Evolutionary conservation across 2,113 vertebrate species (phyloP), one percentile per base, ranked within the genome.

Genomic region (Columba livia): DNA sequence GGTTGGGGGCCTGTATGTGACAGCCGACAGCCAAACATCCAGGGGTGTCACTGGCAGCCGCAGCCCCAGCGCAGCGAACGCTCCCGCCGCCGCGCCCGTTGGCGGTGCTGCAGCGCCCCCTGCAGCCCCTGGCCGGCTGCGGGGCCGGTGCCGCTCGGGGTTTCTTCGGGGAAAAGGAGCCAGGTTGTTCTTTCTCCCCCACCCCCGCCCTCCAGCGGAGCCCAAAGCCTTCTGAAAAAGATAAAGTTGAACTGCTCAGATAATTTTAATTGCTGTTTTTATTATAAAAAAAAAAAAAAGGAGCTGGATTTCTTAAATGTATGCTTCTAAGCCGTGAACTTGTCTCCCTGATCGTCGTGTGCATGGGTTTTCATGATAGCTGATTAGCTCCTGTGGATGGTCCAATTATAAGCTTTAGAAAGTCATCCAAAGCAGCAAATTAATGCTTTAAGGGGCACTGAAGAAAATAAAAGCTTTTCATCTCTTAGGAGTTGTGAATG

Each of bases 391-490:
- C 92, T 57, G 71, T 10, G 71, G 81, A 85, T 87, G 53, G 44
- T n/a, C 54, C 94, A 88, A 90, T 95, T 97, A 91, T 29, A 90
- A 92, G 66, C 86, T 84, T 89, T 74, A 85, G 77, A 93, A 89
- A 96, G 84, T 51, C 78, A 89, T 64, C 70, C 92, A 85, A 94
- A 93, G 79, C 53, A 88, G 88, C 87, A 42, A 56, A 70, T 94
- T 93, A 94, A 54, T 86, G 67, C 80, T 92, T 94, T 40, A 47
- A 48, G 54, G 69, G 74, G 44, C 73, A 62, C n/a, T 9, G 44
- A 62, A 53, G 74, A 51, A 75, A 77, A 56, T 28, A 50, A 79
- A 94, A 94, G 47, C 42, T 83, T 94, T 87, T 56, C 81, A 29
- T 88, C 48, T 64, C 69, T 74, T 51, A 62, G 77, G 60, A 92